Base-by-base conservation (phyloP, 23 tunicate genomes). In the Aplidium turbinatum region DNA sequence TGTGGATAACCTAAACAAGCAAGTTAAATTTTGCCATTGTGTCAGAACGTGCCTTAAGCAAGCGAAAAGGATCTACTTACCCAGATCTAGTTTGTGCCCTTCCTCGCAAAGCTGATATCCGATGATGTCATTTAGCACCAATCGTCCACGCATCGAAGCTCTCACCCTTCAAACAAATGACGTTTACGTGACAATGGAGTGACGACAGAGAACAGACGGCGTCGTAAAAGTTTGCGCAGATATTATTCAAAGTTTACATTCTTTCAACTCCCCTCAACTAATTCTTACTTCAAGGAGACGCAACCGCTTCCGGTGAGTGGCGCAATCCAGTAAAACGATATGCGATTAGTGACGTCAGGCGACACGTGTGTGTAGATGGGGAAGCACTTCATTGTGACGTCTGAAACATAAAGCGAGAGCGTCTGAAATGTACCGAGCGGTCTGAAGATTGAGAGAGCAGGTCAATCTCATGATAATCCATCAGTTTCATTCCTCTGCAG, bases 281-380 rank as follows among this genome's bases (percentile, higher is more conserved):
- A 4, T 13, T 56, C 96, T 76, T 35, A 90, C 97, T 38, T 48
- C 4, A 90, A 46, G 34, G 45, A 38, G 39, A 83, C 40, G 70
- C 97, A 90, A n/a, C 97, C 97, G 2, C 70, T 77, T 21, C 88
- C 89, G 21, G 52, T 39, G 21, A 69, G 60, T 47, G 90, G 97
- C 26, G 90, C 81, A 0, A 86, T 72, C 85, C 85, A 90, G 62
- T 67, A 83, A 48, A 90, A 90, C 2, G 79, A 29, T 0, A 75
- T 27, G 9, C 35, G 21, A 18, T 42, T 46, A 24, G 67, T 34
- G 46, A 75, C 75, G 23, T 11, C 7, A 21, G 87, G 87, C 25
- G 86, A 66, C 7, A 89, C 39, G 57, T 76, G 56, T 63, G 88
- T 75, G 75, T 82, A 63, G 0, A 89, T 25, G 1, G 68, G 47